These are phyloP conservation scores for Trachythela sp. DNA, from an alignment of 64 coral and sea anemone genomes.

Conservation along the genomic window DNA sequence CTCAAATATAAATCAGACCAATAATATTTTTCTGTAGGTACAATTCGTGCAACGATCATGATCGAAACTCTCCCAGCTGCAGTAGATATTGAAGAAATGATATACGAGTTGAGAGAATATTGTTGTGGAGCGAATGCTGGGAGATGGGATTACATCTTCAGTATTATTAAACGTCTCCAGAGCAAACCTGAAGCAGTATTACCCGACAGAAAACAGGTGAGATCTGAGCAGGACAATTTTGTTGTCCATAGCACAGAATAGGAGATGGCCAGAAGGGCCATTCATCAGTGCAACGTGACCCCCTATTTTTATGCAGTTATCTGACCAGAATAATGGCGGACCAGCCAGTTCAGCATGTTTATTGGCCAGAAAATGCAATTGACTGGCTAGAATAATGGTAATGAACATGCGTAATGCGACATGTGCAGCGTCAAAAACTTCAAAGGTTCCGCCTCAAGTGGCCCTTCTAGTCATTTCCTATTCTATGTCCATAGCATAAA, in stretches of 20 bases:
- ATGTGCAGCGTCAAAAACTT: no score
- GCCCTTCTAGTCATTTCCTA: no score
- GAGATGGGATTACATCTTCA: slow-evolving; percentile 98
- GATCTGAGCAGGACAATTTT: background rate
- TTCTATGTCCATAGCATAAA: no score
- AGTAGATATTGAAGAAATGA: slow-evolving; percentile 97
- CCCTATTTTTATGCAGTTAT: background rate
- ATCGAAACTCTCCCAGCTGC: slow-evolving; percentile 89
- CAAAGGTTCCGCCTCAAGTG: no score
- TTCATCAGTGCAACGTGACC: background rate
- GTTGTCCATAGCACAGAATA: background rate
- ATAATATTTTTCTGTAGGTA: slow-evolving; percentile 46
- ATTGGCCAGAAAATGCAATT: no score
- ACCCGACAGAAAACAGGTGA: slow-evolving; percentile 91
- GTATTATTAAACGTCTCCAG: slow-evolving; percentile 88
- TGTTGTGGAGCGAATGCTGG: slow-evolving; percentile 97
- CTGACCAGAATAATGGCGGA: no score
- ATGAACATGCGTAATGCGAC: no score
- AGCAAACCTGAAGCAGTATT: slow-evolving; percentile 75
- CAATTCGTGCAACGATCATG: slow-evolving; percentile 94
- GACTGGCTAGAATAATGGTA: no score
- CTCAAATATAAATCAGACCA: no score
- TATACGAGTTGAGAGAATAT: slow-evolving; percentile 86
- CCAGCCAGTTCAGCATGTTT: no score
- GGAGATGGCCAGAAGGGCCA: background rate